These are phyloP conservation scores for Leuctra nigra DNA, from an alignment of 2,888 invertebrate genomes.

Conservation along the genomic window DNA sequence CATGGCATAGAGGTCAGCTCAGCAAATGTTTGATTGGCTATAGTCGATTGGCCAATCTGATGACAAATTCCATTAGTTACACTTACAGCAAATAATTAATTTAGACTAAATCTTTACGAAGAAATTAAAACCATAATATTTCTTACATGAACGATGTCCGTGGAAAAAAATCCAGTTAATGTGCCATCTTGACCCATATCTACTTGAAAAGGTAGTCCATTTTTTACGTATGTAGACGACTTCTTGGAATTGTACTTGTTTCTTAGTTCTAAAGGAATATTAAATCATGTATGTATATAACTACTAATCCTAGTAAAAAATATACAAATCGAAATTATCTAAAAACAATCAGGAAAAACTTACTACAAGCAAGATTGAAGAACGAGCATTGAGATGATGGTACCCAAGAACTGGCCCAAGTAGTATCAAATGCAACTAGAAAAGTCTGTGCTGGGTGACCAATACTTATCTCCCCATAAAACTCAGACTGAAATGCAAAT, in stretches of 20 bases:
- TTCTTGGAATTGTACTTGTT: constrained; percentile 57
- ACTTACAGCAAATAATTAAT: too few relatives aligned
- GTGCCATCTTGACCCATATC: constrained; percentile 49
- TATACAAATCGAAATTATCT: neutral
- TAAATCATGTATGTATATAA: constrained; percentile 1
- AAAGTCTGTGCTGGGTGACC: constrained; percentile 44
- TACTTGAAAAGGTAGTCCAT: constrained; percentile 52
- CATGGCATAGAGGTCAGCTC: constrained; percentile 61
- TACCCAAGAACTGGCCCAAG: constrained; percentile 45
- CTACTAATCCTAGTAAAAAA: neutral
- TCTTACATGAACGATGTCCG: constrained; percentile 55
- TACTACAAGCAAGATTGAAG: constrained; percentile 43
- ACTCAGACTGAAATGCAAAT: constrained; percentile 40
- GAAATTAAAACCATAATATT: too few relatives aligned
- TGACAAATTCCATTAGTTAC: too few relatives aligned
- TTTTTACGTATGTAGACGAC: constrained; percentile 56
- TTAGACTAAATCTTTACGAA: too few relatives aligned
- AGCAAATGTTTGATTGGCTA: constrained; percentile 59
- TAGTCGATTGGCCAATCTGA: constrained; percentile 49
- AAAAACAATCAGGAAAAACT: constrained; percentile 32
- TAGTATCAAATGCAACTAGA: constrained; percentile 45
- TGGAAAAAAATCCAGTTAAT: constrained; percentile 58
- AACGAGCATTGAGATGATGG: constrained; percentile 42
- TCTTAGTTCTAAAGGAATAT: constrained; percentile 48
- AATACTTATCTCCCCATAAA: constrained; percentile 43